phyloP scores from a whole-genome alignment of 2,113 vertebrate genomes.

The Ornithorhynchus anatinus region DNA sequence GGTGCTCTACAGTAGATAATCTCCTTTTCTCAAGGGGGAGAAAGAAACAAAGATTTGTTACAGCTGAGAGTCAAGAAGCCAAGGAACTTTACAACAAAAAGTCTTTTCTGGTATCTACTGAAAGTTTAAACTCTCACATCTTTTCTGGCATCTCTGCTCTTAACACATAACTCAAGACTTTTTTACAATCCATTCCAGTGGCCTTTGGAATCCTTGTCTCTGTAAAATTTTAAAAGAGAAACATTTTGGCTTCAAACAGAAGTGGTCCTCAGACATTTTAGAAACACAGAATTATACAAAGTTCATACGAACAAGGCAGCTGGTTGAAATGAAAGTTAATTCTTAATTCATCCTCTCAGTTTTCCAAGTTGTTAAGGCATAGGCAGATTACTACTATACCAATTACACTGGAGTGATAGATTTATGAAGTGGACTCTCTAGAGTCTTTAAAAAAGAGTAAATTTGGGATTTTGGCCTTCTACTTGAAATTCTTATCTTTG shows the following conservation, averaged over 20 bases:
- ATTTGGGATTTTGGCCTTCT: background rate
- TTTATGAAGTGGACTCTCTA: background rate
- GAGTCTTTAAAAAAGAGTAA: conserved; percentile 4
- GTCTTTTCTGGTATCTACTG: conserved; percentile 39
- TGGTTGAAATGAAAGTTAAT: background rate
- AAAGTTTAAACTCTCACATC: conserved; percentile 46
- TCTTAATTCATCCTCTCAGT: background rate
- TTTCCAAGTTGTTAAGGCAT: background rate
- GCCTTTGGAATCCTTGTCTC: background rate
- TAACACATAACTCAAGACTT: conserved; percentile 23
- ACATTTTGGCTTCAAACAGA: conserved; percentile 15
- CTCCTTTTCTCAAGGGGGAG: conserved; percentile 33
- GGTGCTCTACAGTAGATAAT: conserved; percentile 25
- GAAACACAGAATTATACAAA: background rate
- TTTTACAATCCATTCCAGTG: background rate
- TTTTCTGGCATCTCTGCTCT: conserved; percentile 27
- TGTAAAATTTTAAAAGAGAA: conserved; percentile 21
- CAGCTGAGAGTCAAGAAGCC: conserved; percentile 49
- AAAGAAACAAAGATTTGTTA: conserved; percentile 43
- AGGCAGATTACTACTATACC: background rate
- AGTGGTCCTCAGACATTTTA: background rate
- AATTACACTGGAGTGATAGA: background rate
- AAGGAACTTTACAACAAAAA: conserved; percentile 41
- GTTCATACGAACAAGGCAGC: background rate
- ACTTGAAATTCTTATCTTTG: background rate